Base-by-base conservation (phyloP, 2,113 vertebrate genomes). In the Gobius niger region DNA sequence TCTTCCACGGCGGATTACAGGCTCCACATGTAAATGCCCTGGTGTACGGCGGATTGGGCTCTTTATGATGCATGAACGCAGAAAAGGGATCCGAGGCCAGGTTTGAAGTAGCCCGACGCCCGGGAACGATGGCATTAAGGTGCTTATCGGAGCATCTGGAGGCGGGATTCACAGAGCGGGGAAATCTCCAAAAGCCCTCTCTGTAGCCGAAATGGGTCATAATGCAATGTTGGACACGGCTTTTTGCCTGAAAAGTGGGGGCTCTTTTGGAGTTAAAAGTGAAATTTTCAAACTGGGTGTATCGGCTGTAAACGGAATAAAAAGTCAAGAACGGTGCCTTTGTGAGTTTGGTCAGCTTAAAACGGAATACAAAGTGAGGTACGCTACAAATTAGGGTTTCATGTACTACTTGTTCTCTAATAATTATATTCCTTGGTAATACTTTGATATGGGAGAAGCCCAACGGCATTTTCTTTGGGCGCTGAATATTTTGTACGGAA, bases 91-190 rank as follows among this genome's bases (percentile, higher is more conserved):
- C 63, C 14, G 44, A 84, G 70, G 57, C 2, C 66, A 6, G 67
- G 57, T 78, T 78, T 77, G 24, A 34, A 68, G 70, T 59, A 65
- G 65, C 67, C 80, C 74, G 44, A 57, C 51, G 73, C 2, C 40
- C 67, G 79, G 72, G 61, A 54, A 64, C 44, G 47, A 47, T 64
- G 68, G 71, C 74, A 68, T 68, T 82, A 69, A 77, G 7, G 44
- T 9, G 66, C 71, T 70, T 80, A 84, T 81, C 76, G 15, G 56
- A 77, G 60, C 68, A 81, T 82, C 71, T 80, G 19, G 61, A 72
- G 60, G 67, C 18, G n/a, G 62, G n/a, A 56, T 77, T 78, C 57
- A 61, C 56, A 16, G 65, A 71, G 63, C 1, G 44, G 59, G 72
- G 68, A 75, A 68, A 72, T 63, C 44, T 75, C 63, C 70, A 61